phyloP scores from a whole-genome alignment of 1,140 invertebrate species.

The Drosophila nannoptera region DNA sequence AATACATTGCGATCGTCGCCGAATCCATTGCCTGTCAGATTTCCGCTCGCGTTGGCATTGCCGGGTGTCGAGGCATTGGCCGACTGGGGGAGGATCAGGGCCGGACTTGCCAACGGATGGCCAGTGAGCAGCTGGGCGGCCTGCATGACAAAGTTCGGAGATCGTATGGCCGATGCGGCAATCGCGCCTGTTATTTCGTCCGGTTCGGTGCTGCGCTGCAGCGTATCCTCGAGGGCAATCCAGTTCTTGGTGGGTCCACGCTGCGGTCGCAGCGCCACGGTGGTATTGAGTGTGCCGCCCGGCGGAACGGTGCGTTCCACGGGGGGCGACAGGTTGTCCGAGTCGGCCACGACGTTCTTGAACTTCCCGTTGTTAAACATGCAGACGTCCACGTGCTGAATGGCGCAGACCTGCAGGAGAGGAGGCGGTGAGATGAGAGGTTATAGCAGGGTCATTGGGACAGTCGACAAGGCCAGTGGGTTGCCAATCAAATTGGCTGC shows the following conservation, averaged over 20 bases:
- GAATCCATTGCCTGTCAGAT: constrained; percentile 29
- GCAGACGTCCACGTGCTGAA: constrained; percentile 98
- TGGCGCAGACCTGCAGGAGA: constrained; percentile 85
- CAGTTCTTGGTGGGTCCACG: constrained; percentile 81
- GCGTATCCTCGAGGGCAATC: constrained; percentile 75
- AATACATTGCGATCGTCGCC: constrained; percentile 90
- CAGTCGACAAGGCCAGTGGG: constrained; percentile 9
- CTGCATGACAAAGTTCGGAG: constrained; percentile 62
- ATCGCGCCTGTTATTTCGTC: constrained; percentile 74
- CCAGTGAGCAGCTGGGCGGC: constrained; percentile 44
- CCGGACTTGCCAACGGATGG: constrained; percentile 53
- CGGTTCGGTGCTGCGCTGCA: constrained; percentile 76
- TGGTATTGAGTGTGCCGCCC: constrained; percentile 82
- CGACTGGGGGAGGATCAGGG: constrained; percentile 34
- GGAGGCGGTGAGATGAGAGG: background rate
- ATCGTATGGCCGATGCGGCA: constrained; percentile 72
- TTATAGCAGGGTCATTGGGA: constrained; percentile 12
- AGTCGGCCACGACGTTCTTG: constrained; percentile 96
- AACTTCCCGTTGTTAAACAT: constrained; percentile 99
- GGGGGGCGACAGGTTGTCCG: constrained; percentile 83
- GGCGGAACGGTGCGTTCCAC: constrained; percentile 80
- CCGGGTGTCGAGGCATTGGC: background rate
- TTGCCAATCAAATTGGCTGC: constrained; percentile 14
- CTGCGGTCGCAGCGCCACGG: constrained; percentile 84
- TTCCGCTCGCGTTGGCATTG: background rate